Base-by-base conservation (phyloP, 2,113 vertebrate species). In the Raja brachyura region DNA sequence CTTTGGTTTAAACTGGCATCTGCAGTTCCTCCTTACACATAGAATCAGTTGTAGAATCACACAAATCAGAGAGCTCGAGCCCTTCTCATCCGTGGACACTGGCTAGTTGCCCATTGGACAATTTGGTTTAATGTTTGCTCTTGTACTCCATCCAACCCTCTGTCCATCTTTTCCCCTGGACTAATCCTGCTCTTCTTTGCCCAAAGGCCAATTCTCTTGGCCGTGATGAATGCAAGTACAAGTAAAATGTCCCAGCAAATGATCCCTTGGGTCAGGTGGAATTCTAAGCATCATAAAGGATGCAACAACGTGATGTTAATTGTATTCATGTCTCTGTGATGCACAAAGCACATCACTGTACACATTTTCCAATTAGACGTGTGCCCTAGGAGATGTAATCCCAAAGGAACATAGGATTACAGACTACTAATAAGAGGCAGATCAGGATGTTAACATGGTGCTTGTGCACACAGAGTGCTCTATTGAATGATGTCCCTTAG, bases 311-410 rank as follows among this genome's bases (percentile, higher is more conserved):
- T 54, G 90, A 92, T 54, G 39, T 4, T 92, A 92, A 92, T 73
- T 92, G 22, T 68, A 54, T 11, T 92, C 68, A 14, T 73, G 31
- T 73, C 28, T 22, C 18, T 68, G 48, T 48, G 90, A 74, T 28
- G n/a, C 66, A 54, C 90, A 92, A 92, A 73, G 33, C 68, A 92
- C 31, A 88, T 48, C 39, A 92, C 28, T 28, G 90, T 74, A 22
- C 10, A 5, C 90, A 74, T 14, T 92, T 92, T 92, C 39, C 66
- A 92, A 48, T 92, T 74, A 48, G 22, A 25, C 73, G 10, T 61
- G 61, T 88, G 83, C 83, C 83, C 83, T 33, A 63, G 83, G 83
- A 88, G 63, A 63, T 88, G 59, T 88, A 88, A 88, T 88, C 83
- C 83, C 83, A 66, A 31, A 88, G 83, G 83, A 88, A 63, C 63